Conservation (phyloP, 2,113 vertebrate genomes). For the Phylloscopus trochilus region DNA sequence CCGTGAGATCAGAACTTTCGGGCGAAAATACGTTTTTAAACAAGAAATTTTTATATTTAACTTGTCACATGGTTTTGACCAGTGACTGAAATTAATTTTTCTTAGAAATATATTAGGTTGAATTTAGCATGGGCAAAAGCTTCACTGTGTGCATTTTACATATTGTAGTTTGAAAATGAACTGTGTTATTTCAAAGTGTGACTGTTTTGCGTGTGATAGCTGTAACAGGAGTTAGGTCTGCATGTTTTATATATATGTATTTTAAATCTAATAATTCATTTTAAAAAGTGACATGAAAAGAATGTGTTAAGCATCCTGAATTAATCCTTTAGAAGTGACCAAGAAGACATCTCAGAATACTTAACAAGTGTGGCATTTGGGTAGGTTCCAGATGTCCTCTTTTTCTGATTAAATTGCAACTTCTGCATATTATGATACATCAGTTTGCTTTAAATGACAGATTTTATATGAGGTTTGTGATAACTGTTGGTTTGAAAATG, state of each 20-base stretch:
- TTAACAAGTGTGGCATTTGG: neutral
- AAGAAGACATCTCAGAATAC: neutral
- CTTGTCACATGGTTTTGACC: neutral
- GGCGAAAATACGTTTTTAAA: neutral
- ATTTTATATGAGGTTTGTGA: neutral
- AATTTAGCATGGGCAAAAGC: neutral
- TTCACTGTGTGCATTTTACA: neutral
- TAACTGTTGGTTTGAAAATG: neutral
- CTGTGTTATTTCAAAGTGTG: neutral
- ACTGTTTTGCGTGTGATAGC: neutral
- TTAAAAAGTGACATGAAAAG: neutral
- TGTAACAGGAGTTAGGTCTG: neutral
- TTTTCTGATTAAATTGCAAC: neutral
- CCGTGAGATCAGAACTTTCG: neutral
- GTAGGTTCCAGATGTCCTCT: neutral
- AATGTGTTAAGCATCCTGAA: neutral
- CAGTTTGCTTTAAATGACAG: neutral
- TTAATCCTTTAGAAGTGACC: neutral
- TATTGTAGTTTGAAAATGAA: neutral
- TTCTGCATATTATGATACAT: neutral
- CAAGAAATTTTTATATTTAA: neutral
- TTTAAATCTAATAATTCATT: neutral
- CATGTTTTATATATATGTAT: fast-evolving
- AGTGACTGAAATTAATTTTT: neutral
- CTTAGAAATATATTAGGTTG: neutral